Evolutionary conservation across 2,113 vertebrate species (phyloP).

Genomic region (Bubo bubo): DNA sequence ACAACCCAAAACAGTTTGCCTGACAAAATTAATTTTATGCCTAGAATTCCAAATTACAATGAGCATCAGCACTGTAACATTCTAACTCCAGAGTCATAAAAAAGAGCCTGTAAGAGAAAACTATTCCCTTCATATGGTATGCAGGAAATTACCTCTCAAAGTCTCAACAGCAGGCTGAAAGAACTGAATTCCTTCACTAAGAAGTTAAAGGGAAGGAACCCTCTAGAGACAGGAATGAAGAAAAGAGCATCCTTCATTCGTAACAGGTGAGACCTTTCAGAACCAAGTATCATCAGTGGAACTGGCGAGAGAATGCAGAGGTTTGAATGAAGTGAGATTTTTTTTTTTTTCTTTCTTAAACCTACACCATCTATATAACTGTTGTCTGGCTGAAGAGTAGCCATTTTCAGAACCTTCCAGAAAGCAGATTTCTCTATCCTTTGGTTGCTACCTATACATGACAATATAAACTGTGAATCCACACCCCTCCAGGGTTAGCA

Average conservation of each 20-base stretch:
- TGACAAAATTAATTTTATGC: background rate
- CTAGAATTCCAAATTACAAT: background rate
- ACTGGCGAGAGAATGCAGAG: background rate
- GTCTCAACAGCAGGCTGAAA: background rate
- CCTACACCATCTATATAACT: background rate
- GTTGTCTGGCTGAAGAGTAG: background rate
- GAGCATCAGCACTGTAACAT: background rate
- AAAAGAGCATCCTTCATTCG: background rate
- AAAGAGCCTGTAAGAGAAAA: background rate
- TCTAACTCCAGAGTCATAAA: background rate
- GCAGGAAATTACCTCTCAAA: background rate
- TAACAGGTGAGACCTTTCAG: background rate
- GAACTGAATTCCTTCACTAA: background rate
- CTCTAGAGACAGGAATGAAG: background rate
- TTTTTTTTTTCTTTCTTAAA: background rate
- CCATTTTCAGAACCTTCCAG: background rate
- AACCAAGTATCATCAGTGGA: background rate
- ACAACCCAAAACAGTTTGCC: background rate
- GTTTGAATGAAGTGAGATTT: background rate
- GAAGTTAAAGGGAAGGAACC: background rate
- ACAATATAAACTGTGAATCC: background rate
- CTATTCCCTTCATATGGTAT: background rate
- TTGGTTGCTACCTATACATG: background rate
- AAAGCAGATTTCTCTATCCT: background rate
- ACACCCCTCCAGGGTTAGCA: background rate